These are phyloP conservation scores for Caenorhabditis imperialis DNA, from an alignment of 2,888 invertebrate species.

Conservation along the genomic window DNA sequence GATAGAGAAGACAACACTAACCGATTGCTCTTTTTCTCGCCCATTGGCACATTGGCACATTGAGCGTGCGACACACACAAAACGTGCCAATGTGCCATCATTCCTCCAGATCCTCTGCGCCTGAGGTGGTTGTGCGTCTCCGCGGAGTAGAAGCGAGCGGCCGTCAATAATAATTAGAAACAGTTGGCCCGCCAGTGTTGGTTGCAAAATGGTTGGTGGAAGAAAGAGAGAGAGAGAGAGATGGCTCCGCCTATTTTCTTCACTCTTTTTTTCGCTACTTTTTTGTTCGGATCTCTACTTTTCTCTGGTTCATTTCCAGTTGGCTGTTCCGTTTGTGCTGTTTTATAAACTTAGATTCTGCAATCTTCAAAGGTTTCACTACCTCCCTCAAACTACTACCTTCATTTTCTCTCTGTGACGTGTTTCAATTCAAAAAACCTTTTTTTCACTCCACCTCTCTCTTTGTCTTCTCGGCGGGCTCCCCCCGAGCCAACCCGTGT, in stretches of 20 bases:
- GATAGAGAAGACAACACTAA: slow-evolving; percentile 16
- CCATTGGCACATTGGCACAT: slow-evolving; percentile 52
- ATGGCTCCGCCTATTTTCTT: slow-evolving; percentile 35
- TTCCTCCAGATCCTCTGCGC: slow-evolving; percentile 31
- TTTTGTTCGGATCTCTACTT: neutral
- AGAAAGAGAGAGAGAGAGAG: no score
- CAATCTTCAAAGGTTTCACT: neutral
- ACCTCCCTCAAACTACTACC: neutral
- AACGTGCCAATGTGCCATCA: slow-evolving; percentile 52
- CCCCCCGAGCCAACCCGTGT: neutral
- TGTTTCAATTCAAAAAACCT: slow-evolving; percentile 3
- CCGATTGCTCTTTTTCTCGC: slow-evolving; percentile 55
- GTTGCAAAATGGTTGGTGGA: slow-evolving; percentile 46
- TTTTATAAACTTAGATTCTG: no score
- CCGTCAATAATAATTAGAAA: slow-evolving; percentile 70
- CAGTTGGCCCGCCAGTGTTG: slow-evolving; percentile 44
- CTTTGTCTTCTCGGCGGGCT: slow-evolving; percentile 19
- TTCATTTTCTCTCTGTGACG: neutral
- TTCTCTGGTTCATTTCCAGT: neutral
- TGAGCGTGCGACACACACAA: slow-evolving; percentile 51
- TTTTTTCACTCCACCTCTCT: slow-evolving; percentile 22
- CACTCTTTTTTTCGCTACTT: slow-evolving; percentile 9
- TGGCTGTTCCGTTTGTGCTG: no score
- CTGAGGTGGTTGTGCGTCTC: slow-evolving; percentile 19
- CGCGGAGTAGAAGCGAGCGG: no score